Percentiles rank a stretch among this genome's conserved stretches.
phyloP scores from a whole-genome alignment of 2,113 vertebrate genomes.

The Reinhardtius hippoglossoides region DNA sequence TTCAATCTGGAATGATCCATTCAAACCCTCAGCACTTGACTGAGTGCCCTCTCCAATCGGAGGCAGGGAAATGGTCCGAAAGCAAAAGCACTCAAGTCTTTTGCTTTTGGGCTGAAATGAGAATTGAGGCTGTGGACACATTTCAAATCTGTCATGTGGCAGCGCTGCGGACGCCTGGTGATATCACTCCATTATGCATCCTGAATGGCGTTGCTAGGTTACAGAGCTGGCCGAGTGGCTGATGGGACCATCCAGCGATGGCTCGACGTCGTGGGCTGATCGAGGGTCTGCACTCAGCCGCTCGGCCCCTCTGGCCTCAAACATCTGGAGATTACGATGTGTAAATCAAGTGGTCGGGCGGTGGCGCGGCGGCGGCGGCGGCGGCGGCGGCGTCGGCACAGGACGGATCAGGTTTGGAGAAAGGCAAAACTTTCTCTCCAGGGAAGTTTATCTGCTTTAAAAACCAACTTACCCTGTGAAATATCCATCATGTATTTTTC shows the following conservation, averaged over 20 bases:
- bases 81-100: too few relatives aligned
- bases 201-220: slow-evolving; percentile 55
- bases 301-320: not conserved
- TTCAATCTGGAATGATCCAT: not conserved
- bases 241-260: slow-evolving; percentile 31
- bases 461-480: too few relatives aligned
- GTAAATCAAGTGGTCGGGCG: too few relatives aligned
- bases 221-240: slow-evolving; percentile 38
- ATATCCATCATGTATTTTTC: not conserved
- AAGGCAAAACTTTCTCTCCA: too few relatives aligned
- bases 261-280: slow-evolving; percentile 8
- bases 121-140: not conserved
- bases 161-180: not conserved
- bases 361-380: too few relatives aligned
- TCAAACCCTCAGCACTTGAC: too few relatives aligned
- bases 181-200: slow-evolving; percentile 47
- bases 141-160: not conserved
- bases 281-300: not conserved
- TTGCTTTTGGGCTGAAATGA: too few relatives aligned
- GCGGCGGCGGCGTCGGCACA: too few relatives aligned
- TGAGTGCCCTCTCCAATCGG: too few relatives aligned
- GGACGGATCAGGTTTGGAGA: too few relatives aligned
- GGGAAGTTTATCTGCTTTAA: too few relatives aligned
- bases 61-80: too few relatives aligned
- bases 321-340: slow-evolving; percentile 43